Base-by-base conservation (phyloP, 2,113 vertebrate genomes). In the Cairina moschata region DNA sequence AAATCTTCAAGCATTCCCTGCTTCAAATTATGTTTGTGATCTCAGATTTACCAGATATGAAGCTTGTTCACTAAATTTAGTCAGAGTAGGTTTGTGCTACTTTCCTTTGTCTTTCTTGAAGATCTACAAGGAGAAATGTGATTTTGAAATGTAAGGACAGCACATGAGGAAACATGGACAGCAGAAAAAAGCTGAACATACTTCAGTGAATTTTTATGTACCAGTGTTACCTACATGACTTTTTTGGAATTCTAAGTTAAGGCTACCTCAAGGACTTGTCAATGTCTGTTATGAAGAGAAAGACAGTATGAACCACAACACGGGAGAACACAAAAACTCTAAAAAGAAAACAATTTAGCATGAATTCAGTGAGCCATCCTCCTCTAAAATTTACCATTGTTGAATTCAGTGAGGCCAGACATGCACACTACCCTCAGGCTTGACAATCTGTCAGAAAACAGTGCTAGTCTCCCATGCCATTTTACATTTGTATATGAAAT, bases 361-460 rank as follows among this genome's bases (percentile, higher is more conserved):
- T 21, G 36, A 85, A 63, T 87, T 94, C 83, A 95, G 80, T 66
- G 83, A 95, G 67, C 63, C 85, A 86, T 86, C 59, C 78, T 83
- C 65, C 60, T 74, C 77, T 79, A 78, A 96, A 96, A 96, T 95
- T 75, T 75, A 87, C 67, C 26, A 31, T 29, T 78, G 80, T 18
- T 88, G 59, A 90, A 87, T 81, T 87, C 91, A 90, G 83, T 71
- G 56, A 55, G 66, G 77, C 74, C 78, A 96, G 75, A 93, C 77
- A 80, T 25, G 69, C 56, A 71, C 46, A 75, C 40, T 77, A 77
- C 86, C 93, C 91, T 75, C 83, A 91, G 95, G 88, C 91, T 82
- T 88, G 71, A 91, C 93, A 97, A 86, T 96, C 91, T 96, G 93
- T 90, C 91, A 92, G 78, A 92, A 96, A 96, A 86, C 73, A 93